These are phyloP conservation scores for Phylloscopus collybita DNA, from an alignment of 2,797 vertebrate genomes.

Conservation along the genomic window DNA sequence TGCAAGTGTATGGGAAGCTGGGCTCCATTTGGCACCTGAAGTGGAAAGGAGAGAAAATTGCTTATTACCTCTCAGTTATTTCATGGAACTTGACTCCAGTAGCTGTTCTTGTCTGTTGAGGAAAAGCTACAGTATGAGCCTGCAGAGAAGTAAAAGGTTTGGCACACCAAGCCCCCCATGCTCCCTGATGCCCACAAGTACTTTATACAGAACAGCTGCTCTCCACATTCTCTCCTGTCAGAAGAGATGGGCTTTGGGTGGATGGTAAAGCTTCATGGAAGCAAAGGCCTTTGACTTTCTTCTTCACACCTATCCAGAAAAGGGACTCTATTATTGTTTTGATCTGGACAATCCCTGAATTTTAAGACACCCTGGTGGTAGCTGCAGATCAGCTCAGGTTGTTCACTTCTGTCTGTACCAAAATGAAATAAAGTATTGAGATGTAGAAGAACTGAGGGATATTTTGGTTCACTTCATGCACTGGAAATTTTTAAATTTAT, in stretches of 20 bases:
- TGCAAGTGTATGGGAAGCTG: no score
- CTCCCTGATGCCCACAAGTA: accelerated
- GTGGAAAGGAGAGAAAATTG: background rate
- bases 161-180: accelerated
- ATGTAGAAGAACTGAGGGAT: background rate
- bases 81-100: background rate
- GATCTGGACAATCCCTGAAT: background rate
- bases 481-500: background rate
- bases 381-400: background rate
- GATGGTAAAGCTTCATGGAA: background rate
- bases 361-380: background rate
- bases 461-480: background rate
- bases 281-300: background rate
- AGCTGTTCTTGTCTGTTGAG: background rate
- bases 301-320: background rate
- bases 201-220: background rate
- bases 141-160: background rate
- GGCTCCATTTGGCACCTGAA: background rate
- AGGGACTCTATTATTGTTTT: background rate
- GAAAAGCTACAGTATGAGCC: background rate
- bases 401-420: background rate
- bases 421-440: background rate
- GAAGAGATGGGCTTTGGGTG: background rate
- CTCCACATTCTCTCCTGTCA: background rate
- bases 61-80: background rate